Evolutionary conservation across 2,797 vertebrate species (phyloP).

Genomic region (Remorina albescens): DNA sequence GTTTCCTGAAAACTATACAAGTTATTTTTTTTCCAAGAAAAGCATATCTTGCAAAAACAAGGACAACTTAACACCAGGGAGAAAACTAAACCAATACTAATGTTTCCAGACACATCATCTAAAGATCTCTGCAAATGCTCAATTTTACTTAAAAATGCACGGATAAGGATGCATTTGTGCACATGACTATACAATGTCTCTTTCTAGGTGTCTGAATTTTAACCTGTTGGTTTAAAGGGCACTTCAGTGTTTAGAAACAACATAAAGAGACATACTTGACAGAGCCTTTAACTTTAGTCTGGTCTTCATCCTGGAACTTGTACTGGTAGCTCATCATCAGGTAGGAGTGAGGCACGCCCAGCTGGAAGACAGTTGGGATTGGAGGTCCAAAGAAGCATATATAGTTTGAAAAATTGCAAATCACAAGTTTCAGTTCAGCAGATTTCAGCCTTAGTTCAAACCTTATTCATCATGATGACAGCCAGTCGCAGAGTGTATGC

Average conservation of each 20-base stretch:
- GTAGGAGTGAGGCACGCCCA: conserved; percentile 96
- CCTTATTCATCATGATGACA: neutral
- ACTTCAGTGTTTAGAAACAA: neutral
- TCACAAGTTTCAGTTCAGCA: neutral
- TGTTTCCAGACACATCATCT: neutral
- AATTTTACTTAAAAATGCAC: neutral
- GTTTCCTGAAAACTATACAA: neutral
- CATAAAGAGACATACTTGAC: conserved; percentile 89
- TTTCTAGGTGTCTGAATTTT: neutral
- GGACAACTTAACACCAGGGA: neutral
- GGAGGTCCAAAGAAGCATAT: neutral
- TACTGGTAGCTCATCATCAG: conserved; percentile 98
- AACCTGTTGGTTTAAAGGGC: neutral
- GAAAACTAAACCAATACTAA: neutral
- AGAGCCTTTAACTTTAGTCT: conserved; percentile 96
- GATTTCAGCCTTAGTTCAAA: neutral
- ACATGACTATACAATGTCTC: too few relatives aligned
- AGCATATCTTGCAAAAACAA: neutral
- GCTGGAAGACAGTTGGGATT: conserved; percentile 76
- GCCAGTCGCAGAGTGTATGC: too few relatives aligned
- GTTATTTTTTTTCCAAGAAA: too few relatives aligned
- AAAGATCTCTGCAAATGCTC: neutral
- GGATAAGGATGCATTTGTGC: neutral
- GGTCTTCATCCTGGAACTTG: conserved; percentile 98
- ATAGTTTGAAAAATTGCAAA: neutral